phyloP scores from a whole-genome alignment of 1,140 invertebrate genomes.

The Drosophila ficusphila region DNA sequence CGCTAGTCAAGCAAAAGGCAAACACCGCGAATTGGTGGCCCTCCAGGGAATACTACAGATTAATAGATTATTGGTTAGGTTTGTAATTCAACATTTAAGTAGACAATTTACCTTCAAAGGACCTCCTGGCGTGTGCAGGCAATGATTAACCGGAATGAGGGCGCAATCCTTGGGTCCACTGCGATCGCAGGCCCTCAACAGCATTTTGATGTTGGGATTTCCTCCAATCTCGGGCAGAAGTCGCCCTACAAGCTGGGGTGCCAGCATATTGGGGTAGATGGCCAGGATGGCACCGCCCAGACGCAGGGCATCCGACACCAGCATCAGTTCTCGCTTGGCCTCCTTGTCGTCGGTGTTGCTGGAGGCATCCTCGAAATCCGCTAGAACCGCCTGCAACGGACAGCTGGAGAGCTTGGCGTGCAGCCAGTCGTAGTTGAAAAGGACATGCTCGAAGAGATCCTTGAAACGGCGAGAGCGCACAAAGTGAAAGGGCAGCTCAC shows the following conservation, averaged over 20 bases:
- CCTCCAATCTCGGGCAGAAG: slow-evolving; percentile 95
- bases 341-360: slow-evolving; percentile 93
- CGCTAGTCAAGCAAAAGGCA: slow-evolving; percentile 95
- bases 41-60: slow-evolving; percentile 95
- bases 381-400: slow-evolving; percentile 96
- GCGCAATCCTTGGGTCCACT: slow-evolving; percentile 95
- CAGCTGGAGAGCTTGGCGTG: slow-evolving; percentile 98
- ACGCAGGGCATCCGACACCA: slow-evolving; percentile 97
- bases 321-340: slow-evolving; percentile 93
- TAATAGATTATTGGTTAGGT: not conserved
- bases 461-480: slow-evolving; percentile 95
- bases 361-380: slow-evolving; percentile 98
- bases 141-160: slow-evolving; percentile 96
- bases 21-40: slow-evolving; percentile 99
- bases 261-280: slow-evolving; percentile 97
- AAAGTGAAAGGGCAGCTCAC: slow-evolving; percentile 97
- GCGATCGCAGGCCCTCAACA: slow-evolving; percentile 95
- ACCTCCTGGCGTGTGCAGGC: slow-evolving; percentile 98
- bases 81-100: not conserved
- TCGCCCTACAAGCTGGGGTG: slow-evolving; percentile 96
- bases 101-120: slow-evolving; percentile 92
- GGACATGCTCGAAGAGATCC: slow-evolving; percentile 96
- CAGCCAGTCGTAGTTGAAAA: slow-evolving; percentile 99
- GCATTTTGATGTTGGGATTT: slow-evolving; percentile 91
- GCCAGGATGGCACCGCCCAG: slow-evolving; percentile 95